Evolutionary conservation across 2,113 vertebrate genomes (phyloP), one percentile per base, ranked within the genome.

Genomic region (Aplodontia rufa): DNA sequence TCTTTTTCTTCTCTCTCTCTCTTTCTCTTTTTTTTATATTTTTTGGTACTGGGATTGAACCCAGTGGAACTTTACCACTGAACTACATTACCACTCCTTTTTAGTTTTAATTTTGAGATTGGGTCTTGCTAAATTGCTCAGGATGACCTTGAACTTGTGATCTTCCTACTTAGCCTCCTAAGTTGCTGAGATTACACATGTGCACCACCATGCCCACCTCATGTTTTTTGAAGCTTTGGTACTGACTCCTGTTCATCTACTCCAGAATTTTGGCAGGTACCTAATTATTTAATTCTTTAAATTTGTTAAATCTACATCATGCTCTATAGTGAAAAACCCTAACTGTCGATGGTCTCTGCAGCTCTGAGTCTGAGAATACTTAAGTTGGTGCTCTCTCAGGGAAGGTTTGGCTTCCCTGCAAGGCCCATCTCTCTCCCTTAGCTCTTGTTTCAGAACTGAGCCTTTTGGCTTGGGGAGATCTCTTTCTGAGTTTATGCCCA

Each of bases 251-350:
- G 30, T 7, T 94, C 47, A 11, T 94, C 75, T 58, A 62, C 68
- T 90, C 40, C 11, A 69, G 71, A 84, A 69, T 94, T 82, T n/a
- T 30, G 68, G 37, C 37, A 79, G 82, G 42, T 55, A 13, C 28
- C 76, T 87, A 60, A 20, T 78, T 85, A 42, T 60, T 83, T 32
- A 76, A n/a, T 90, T 95, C 24, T 74, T 86, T 91, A 81, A 60
- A 40, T 68, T 47, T 62, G n/a, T 72, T 60, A 88, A 79, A 42
- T 58, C 30, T 86, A 2, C 49, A 4, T 37, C 9, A 37, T 6
- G 4, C 53, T 90, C 62, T 78, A 6, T 40, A 71, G 64, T 28
- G 40, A 37, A 87, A 37, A 83, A 42, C 19, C 11, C 62, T 68
- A 47, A 19, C 24, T 24, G 5, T 62, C 45, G 6, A 7, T 45